Conservation (phyloP, 2,888 invertebrate genomes). For the Netelia melanura region DNA sequence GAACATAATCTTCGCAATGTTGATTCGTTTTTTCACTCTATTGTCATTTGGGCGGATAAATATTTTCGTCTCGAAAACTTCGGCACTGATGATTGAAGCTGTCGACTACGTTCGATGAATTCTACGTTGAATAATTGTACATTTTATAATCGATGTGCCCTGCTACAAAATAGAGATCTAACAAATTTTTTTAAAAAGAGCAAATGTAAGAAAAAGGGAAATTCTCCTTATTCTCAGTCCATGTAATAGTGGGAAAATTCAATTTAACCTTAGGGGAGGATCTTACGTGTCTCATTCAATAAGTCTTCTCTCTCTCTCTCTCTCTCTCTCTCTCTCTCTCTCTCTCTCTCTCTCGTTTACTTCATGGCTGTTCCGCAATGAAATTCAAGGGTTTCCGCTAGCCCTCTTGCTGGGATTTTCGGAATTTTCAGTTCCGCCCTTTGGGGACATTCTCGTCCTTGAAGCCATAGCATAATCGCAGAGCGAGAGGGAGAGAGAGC, state of each 20-base stretch:
- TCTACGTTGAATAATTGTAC: too few species aligned
- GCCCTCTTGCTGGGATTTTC: constrained; percentile 19
- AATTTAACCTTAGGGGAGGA: constrained; percentile 53
- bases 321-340: constrained; percentile 11
- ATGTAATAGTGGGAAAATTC: constrained; percentile 56
- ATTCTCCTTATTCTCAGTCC: constrained; percentile 53
- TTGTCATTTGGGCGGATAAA: too few species aligned
- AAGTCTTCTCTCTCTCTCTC: constrained; percentile 16
- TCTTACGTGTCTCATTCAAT: constrained; percentile 50
- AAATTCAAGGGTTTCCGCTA: constrained; percentile 52
- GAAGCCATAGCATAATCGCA: neutral
- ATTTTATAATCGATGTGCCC: too few species aligned
- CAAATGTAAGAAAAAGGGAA: neutral
- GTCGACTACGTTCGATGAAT: too few species aligned
- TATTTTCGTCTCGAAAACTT: too few species aligned
- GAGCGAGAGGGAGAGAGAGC: constrained; percentile 14
- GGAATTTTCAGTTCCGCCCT: constrained; percentile 6
- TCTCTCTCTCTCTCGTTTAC: constrained; percentile 6
- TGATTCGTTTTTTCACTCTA: too few species aligned
- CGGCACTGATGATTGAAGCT: too few species aligned
- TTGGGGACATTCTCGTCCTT: neutral
- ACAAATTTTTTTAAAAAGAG: neutral
- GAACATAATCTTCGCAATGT: too few species aligned
- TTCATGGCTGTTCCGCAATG: constrained; percentile 39
- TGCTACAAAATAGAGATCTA: too few species aligned